phyloP scores from a whole-genome alignment of 2,797 vertebrate species.

The Rhinatrema bivittatum region DNA sequence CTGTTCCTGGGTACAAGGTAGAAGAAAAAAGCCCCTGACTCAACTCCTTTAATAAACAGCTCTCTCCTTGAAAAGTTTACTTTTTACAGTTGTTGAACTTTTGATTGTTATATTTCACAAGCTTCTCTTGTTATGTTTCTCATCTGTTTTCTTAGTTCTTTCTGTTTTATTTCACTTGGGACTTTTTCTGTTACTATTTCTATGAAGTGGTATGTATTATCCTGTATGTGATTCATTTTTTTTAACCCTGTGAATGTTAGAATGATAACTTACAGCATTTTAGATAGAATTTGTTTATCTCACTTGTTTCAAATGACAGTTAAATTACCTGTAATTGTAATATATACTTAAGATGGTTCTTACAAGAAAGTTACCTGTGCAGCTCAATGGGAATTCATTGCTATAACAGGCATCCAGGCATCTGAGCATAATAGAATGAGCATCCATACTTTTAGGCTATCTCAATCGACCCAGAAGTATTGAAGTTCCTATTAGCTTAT shows the following conservation, averaged over 20 bases:
- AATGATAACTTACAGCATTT: slow-evolving; percentile 8
- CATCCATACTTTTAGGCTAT: no score
- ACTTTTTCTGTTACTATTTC: slow-evolving; percentile 44
- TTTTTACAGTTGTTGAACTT: slow-evolving; percentile 33
- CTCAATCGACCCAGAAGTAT: no score
- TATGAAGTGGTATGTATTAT: slow-evolving; percentile 33
- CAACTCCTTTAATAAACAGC: slow-evolving; percentile 66
- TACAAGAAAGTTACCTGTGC: no score
- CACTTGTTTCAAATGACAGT: slow-evolving; percentile 8
- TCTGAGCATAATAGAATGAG: no score
- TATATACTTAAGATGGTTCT: no score
- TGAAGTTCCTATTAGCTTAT: no score
- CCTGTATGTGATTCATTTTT: slow-evolving; percentile 26
- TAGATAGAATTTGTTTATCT: slow-evolving; percentile 3
- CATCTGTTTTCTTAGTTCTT: slow-evolving; percentile 39
- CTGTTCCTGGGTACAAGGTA: slow-evolving; percentile 97
- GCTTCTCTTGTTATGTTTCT: slow-evolving; percentile 41
- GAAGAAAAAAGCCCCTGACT: slow-evolving; percentile 99
- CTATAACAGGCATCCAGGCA: no score
- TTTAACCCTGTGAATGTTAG: slow-evolving; percentile 23
- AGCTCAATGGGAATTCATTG: no score
- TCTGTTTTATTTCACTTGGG: slow-evolving; percentile 40
- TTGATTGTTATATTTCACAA: slow-evolving; percentile 40
- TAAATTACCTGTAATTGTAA: slow-evolving; percentile 6
- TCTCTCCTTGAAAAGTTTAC: slow-evolving; percentile 45